phyloP scores from a whole-genome alignment of 2,888 invertebrate genomes.

The Ligdia adustata region DNA sequence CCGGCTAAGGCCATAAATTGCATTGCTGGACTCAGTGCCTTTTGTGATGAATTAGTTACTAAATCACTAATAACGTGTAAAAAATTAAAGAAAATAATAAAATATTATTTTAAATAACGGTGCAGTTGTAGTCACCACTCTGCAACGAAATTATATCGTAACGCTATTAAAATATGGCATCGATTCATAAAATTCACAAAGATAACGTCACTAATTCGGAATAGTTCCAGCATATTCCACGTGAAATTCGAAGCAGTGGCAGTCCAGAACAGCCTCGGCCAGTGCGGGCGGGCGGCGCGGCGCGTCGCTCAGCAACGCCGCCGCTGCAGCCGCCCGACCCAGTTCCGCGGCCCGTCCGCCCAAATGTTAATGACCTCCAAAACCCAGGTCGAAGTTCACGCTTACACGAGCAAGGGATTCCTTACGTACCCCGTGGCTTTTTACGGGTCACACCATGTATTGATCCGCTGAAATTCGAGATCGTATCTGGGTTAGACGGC shows the following conservation, averaged over 20 bases:
- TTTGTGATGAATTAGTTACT: no score
- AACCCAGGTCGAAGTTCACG: conserved; percentile 83
- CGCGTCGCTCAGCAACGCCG: conserved; percentile 67
- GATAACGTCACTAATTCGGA: no score
- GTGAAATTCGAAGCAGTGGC: no score
- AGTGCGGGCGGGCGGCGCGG: conserved; percentile 45
- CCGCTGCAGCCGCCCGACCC: conserved; percentile 72
- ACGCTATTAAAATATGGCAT: no score
- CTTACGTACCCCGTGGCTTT: conserved; percentile 59
- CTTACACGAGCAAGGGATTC: conserved; percentile 77
- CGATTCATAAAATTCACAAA: no score
- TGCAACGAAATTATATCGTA: no score
- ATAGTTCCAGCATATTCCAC: no score
- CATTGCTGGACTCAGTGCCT: conserved; percentile 38
- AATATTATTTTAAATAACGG: no score
- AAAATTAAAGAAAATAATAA: no score
- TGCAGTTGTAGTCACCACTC: no score
- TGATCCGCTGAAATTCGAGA: conserved; percentile 67
- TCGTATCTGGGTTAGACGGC: conserved; percentile 69
- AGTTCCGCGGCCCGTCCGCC: conserved; percentile 69
- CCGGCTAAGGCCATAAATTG: conserved; percentile 41
- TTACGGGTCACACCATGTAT: conserved; percentile 77
- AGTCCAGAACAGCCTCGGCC: background rate
- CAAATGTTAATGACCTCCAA: conserved; percentile 85
- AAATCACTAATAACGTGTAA: no score